Conservation (phyloP, 2,888 invertebrate species). For the Cosmopolites sordidus region DNA sequence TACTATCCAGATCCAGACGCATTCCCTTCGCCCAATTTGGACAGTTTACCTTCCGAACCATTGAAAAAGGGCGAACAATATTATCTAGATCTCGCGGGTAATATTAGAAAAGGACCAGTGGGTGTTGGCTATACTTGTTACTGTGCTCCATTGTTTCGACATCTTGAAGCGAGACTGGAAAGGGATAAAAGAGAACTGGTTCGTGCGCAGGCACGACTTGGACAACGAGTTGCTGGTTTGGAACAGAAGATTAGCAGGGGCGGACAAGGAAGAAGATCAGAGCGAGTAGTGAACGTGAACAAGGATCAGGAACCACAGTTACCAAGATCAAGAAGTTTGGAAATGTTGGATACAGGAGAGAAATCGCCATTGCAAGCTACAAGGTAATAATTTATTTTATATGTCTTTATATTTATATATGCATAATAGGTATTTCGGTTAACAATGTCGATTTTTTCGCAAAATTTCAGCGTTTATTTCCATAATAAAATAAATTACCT, state of each 20-base stretch:
- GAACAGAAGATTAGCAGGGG: constrained; percentile 68
- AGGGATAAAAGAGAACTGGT: constrained; percentile 76
- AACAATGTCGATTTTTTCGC: too few species aligned
- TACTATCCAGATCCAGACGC: constrained; percentile 82
- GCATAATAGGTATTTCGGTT: too few species aligned
- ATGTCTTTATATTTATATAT: too few species aligned
- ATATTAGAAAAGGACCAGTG: constrained; percentile 92
- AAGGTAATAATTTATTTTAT: constrained; percentile 35
- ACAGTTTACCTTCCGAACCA: constrained; percentile 82
- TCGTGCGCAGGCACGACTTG: constrained; percentile 70
- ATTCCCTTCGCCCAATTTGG: constrained; percentile 80
- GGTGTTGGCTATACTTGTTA: constrained; percentile 90
- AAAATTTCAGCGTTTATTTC: too few species aligned
- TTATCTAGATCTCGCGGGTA: constrained; percentile 89
- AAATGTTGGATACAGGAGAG: constrained; percentile 56
- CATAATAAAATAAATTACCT: too few species aligned
- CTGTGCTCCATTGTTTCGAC: constrained; percentile 86
- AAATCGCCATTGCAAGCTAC: constrained; percentile 39
- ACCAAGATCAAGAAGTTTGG: constrained; percentile 67
- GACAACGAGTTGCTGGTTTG: constrained; percentile 74
- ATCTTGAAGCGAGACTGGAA: constrained; percentile 79
- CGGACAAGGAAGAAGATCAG: constrained; percentile 57
- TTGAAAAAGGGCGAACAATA: constrained; percentile 87
- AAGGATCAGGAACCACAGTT: constrained; percentile 56
- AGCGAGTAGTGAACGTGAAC: constrained; percentile 53